phyloP scores from a whole-genome alignment of 2,113 vertebrate species.

The Rhineura floridana region DNA sequence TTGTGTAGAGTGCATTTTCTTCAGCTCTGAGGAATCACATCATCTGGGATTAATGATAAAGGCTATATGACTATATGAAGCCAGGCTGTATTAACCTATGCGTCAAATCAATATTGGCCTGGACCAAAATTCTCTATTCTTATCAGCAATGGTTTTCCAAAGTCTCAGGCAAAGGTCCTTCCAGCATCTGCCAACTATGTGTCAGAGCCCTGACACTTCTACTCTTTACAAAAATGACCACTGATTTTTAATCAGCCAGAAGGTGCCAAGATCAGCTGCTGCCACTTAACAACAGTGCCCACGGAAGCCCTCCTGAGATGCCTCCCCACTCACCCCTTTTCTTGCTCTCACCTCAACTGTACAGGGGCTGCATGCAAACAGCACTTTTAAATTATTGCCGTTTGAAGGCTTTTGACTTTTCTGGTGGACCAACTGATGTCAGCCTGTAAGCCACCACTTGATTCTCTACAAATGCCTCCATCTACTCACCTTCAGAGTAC shows the following conservation, averaged over 20 bases:
- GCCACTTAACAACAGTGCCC: background rate
- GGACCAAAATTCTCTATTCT: background rate
- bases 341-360: background rate
- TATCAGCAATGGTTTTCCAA: background rate
- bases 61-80: background rate
- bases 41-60: too few relatives aligned
- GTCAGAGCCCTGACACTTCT: background rate
- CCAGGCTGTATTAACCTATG: background rate
- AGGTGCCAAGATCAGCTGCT: background rate
- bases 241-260: background rate
- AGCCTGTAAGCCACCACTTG: background rate
- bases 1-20: background rate
- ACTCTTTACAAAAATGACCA: background rate
- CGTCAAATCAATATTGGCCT: background rate
- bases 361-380: background rate
- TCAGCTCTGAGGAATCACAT: background rate
- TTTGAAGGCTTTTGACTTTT: background rate
- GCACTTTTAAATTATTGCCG: background rate
- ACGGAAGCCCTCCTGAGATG: background rate
- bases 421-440: background rate
- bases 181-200: background rate
- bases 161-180: background rate
- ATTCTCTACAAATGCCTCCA: background rate
- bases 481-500: background rate
- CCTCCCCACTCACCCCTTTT: background rate